Evolutionary conservation across 2,113 vertebrate genomes (phyloP).

Genomic region (Mystacornis crossleyi): DNA sequence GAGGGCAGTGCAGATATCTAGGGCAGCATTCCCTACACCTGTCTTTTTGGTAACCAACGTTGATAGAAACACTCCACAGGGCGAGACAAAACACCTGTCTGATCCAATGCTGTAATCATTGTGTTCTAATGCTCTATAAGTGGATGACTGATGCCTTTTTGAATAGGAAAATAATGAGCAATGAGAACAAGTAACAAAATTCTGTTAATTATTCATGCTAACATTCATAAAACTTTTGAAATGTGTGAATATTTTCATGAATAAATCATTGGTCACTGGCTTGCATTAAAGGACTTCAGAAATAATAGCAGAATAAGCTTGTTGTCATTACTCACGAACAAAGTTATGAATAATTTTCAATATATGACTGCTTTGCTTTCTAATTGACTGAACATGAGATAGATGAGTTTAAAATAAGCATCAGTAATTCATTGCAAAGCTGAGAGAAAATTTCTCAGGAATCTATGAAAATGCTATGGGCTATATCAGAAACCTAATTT

Average conservation of each 20-base stretch:
- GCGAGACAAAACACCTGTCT: background rate
- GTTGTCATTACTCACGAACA: background rate
- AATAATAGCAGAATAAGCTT: background rate
- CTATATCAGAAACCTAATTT: background rate
- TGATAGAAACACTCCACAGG: background rate
- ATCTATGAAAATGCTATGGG: background rate
- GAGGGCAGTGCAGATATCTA: background rate
- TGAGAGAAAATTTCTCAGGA: background rate
- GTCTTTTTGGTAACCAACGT: background rate
- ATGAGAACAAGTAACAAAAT: background rate
- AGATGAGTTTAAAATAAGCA: background rate
- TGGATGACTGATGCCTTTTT: background rate
- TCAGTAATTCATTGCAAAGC: background rate
- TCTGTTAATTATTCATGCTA: conserved; percentile 33
- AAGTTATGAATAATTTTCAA: conserved; percentile 9
- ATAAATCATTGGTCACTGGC: conserved; percentile 18
- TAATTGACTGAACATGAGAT: background rate
- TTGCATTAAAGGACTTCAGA: background rate
- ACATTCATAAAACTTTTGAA: background rate
- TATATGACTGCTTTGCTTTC: background rate
- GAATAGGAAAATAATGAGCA: background rate
- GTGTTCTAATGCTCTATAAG: background rate
- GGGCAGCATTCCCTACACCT: background rate
- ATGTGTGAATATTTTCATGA: conserved; percentile 10
- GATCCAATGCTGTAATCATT: background rate